These are phyloP conservation scores for Pelecanus crispus DNA, from an alignment of 2,113 vertebrate genomes.

Conservation along the genomic window DNA sequence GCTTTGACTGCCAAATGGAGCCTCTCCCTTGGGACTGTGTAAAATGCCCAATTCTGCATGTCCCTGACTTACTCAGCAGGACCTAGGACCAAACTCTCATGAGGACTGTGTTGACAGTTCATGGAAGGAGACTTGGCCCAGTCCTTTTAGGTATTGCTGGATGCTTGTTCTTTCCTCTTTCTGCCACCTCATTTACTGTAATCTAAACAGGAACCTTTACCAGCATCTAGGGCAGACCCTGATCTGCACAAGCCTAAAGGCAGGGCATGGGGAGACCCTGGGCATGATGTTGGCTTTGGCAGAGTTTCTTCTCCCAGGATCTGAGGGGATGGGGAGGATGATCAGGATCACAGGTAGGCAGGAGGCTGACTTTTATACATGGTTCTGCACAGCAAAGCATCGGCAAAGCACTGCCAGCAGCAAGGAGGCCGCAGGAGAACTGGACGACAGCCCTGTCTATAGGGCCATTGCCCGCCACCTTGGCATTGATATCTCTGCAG, in stretches of 20 bases:
- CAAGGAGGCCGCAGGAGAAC: constrained; percentile 54
- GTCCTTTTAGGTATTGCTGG: not conserved
- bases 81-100: not conserved
- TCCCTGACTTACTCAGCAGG: not conserved
- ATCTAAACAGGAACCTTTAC: not conserved
- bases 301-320: not conserved
- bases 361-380: not conserved
- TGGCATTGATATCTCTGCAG: constrained; percentile 66
- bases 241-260: not conserved
- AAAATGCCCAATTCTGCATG: not conserved
- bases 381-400: not conserved
- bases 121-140: not conserved
- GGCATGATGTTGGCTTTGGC: accelerated
- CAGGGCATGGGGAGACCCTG: not conserved
- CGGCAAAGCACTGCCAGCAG: constrained; percentile 25
- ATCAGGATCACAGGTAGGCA: not conserved
- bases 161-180: not conserved
- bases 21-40: not conserved
- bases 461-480: constrained; percentile 74
- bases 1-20: not conserved
- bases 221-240: not conserved
- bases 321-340: not conserved
- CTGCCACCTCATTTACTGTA: not conserved
- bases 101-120: not conserved
- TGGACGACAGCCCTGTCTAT: constrained; percentile 70